These are phyloP conservation scores for Meriones unguiculatus DNA, from an alignment of 2,113 vertebrate species.

Conservation along the genomic window DNA sequence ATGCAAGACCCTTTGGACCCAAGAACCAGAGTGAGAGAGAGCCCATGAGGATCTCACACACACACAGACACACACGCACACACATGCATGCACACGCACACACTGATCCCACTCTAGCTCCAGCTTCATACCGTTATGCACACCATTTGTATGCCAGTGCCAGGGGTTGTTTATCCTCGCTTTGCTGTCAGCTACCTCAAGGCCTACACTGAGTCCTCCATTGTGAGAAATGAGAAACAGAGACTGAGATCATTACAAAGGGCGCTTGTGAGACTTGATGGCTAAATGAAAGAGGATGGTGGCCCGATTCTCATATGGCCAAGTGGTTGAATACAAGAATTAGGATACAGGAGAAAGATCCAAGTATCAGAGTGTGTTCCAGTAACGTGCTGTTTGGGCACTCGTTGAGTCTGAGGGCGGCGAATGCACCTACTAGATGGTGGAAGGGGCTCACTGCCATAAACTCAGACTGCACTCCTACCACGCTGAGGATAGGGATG, in stretches of 20 bases:
- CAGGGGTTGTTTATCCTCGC: background rate
- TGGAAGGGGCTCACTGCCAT: accelerated
- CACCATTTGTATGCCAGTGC: background rate
- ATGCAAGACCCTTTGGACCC: background rate
- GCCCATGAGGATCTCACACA: too few species aligned
- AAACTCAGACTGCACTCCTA: background rate
- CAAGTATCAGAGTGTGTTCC: too few species aligned
- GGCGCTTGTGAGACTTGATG: background rate
- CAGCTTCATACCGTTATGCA: background rate
- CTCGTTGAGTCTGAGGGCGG: accelerated
- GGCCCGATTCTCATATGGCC: background rate
- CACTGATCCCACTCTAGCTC: background rate
- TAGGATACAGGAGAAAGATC: background rate
- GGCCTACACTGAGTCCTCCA: background rate
- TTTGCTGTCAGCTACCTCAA: background rate
- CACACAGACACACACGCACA: too few species aligned
- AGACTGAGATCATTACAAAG: background rate
- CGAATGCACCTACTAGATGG: too few species aligned
- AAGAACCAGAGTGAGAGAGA: background rate
- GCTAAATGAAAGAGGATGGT: background rate
- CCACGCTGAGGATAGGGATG: background rate
- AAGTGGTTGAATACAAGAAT: too few species aligned
- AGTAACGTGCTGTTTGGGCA: background rate
- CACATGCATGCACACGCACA: background rate
- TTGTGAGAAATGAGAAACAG: background rate